Evolutionary conservation across 2,113 vertebrate species (phyloP), one percentile per base, ranked within the genome.

Genomic region (Trinectes maculatus): DNA sequence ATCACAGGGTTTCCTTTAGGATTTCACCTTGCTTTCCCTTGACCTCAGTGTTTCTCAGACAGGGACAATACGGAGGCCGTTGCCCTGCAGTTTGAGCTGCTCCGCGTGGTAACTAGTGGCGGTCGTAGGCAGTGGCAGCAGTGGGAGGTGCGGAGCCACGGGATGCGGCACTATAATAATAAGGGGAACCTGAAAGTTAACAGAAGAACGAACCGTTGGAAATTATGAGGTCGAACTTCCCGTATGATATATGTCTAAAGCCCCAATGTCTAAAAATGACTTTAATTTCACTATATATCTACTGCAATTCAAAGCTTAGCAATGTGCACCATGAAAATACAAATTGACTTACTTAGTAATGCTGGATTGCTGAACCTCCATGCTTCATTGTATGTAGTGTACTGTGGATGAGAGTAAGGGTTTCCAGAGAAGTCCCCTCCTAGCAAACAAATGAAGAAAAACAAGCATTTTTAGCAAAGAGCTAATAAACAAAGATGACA

Each of bases 151-250:
- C 97, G 91, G 96, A 95, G 94, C 98, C 98, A 95, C 98, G 95
- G 93, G 98, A 97, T 93, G 98, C 96, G 95, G 98, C 96, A 97
- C 98, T 99, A 99, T 99, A 99, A 99, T 99, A 99, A 98, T 99
- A 99, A 98, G 98, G 98, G 97, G 97, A 99, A 99, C 98, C 98
- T 99, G 96, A 93, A 99, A 99, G 96, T 98, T 97, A 98, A 98
- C 96, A 98, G 95, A 99, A 98, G 95, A 98, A 93, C 94, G 95
- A 93, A 94, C 91, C 91, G 95, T 96, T 97, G 97, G 95, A 97
- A 96, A 96, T 92, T 92, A 94, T 89, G 93, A 81, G 70, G 68
- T 94, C 94, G 93, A 93, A 92, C 86, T 91, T 91, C 88, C 89
- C 82, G 87, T 89, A 91, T 83, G 77, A 89, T 83, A 87, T 25